Conservation (phyloP, 2,888 invertebrate species). For the Xestia sexstrigata region DNA sequence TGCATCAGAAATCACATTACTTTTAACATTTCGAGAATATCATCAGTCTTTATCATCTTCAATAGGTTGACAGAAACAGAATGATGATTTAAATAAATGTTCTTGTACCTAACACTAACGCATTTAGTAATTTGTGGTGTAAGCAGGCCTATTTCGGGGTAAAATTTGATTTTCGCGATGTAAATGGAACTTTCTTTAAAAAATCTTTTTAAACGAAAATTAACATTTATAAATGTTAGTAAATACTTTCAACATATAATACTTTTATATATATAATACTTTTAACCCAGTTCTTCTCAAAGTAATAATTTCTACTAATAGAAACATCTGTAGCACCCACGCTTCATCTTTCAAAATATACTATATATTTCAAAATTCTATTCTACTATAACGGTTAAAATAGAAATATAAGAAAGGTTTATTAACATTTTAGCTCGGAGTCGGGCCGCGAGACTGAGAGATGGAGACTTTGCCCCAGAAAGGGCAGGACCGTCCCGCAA, state of each 20-base stretch:
- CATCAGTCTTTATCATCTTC: neutral
- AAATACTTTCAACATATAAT: neutral
- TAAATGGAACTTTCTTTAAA: neutral
- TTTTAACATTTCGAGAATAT: neutral
- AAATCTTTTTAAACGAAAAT: neutral
- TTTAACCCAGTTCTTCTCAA: no score
- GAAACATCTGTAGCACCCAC: conserved; percentile 70
- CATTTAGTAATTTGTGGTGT: neutral
- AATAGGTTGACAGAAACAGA: neutral
- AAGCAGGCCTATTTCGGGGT: neutral
- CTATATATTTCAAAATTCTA: conserved; percentile 48
- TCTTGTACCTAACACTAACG: neutral
- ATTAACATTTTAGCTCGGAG: conserved; percentile 88
- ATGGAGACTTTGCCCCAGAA: conserved; percentile 87
- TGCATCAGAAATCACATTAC: neutral
- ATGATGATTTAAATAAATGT: neutral
- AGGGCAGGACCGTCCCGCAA: conserved; percentile 87
- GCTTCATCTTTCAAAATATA: conserved; percentile 62
- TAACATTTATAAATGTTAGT: neutral
- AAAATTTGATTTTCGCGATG: no score
- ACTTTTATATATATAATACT: no score
- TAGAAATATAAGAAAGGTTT: conserved; percentile 76
- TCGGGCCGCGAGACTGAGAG: conserved; percentile 86
- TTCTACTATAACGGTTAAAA: conserved; percentile 37
- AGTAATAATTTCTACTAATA: neutral